Percentiles rank a stretch among this genome's conserved stretches.
phyloP scores from a whole-genome alignment of 2,888 invertebrate genomes.

The Smittia sp. region DNA sequence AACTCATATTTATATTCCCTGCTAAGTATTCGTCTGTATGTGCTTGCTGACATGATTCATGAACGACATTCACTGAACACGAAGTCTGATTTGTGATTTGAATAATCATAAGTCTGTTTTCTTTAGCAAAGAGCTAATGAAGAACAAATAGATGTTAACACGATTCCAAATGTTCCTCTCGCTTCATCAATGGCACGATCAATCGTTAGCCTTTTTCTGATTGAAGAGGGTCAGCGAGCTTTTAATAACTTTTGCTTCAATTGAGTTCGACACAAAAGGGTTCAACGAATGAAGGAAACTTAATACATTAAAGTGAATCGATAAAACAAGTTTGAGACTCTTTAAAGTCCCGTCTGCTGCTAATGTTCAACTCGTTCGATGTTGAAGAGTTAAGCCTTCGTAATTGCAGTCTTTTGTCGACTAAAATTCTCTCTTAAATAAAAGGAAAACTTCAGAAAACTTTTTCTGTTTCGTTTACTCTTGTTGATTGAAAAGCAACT shows the following conservation, averaged over 20 bases:
- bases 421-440: no score
- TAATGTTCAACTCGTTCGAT: no score
- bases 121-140: background rate
- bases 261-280: no score
- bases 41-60: background rate
- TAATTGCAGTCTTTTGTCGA: no score
- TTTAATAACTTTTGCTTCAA: background rate
- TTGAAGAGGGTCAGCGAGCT: background rate
- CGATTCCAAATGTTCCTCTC: background rate
- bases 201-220: background rate
- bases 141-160: constrained; percentile 7
- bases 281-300: no score
- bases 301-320: no score
- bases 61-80: background rate
- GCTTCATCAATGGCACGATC: background rate
- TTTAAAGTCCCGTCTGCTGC: no score
- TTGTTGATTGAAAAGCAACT: background rate
- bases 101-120: no score
- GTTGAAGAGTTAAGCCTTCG: no score
- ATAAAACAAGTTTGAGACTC: background rate
- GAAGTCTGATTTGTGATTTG: background rate
- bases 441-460: background rate
- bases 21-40: background rate
- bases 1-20: background rate
- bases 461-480: background rate